These are phyloP conservation scores for Alosa alosa DNA, from an alignment of 2,113 vertebrate species.

Conservation along the genomic window DNA sequence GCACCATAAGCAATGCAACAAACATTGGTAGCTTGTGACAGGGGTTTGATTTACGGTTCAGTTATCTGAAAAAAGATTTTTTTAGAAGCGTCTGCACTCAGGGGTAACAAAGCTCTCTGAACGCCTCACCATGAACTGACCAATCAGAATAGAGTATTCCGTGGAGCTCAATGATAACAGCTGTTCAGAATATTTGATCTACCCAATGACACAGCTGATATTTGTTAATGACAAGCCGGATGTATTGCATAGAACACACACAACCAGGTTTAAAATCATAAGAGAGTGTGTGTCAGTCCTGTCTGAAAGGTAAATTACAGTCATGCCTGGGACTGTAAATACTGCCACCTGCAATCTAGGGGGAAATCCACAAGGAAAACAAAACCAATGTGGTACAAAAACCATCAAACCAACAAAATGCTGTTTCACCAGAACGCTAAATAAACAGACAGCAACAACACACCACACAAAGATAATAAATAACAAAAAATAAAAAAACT, in stretches of 20 bases:
- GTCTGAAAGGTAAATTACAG: neutral
- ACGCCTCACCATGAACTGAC: neutral
- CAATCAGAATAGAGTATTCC: neutral
- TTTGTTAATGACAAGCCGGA: neutral
- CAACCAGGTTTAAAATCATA: neutral
- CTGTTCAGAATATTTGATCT: neutral
- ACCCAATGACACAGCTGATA: neutral
- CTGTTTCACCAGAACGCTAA: neutral
- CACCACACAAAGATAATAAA: neutral
- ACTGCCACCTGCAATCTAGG: neutral
- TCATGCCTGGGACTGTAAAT: neutral
- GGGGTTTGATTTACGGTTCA: neutral
- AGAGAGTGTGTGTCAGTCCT: neutral
- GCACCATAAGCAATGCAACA: neutral
- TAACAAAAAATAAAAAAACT: neutral
- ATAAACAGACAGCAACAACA: neutral
- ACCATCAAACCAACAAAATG: neutral
- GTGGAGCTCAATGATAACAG: neutral
- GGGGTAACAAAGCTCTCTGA: too few relatives aligned
- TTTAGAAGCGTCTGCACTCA: neutral
- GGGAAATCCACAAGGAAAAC: neutral
- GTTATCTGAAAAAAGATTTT: too few relatives aligned
- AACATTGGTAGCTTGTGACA: neutral
- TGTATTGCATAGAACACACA: neutral
- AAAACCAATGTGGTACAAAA: neutral